Conservation (phyloP, 2,797 vertebrate species). For the Girardinus metallicus region DNA sequence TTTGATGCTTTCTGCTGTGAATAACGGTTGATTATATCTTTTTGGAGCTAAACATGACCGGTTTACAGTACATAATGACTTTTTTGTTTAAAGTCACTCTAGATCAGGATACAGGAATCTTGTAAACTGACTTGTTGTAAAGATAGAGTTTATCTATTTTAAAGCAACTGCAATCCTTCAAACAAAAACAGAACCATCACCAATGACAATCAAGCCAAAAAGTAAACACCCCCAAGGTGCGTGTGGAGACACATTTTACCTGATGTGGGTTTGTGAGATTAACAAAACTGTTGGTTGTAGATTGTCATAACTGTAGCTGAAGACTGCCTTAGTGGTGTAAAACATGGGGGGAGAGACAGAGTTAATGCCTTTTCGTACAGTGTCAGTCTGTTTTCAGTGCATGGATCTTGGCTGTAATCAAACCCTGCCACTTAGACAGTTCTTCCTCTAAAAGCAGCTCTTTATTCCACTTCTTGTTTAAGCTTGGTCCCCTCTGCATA, state of each 20-base stretch:
- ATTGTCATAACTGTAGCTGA: constrained; percentile 66
- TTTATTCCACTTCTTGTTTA: constrained; percentile 76
- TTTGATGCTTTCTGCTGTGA: not conserved
- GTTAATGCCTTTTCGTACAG: constrained; percentile 71
- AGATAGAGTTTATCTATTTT: constrained; percentile 2
- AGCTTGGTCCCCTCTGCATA: constrained; percentile 61
- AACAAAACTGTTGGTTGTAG: constrained; percentile 47
- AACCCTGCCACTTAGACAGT: constrained; percentile 79
- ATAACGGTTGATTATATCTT: not conserved
- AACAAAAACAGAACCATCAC: constrained; percentile 9
- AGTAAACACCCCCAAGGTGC: constrained; percentile 26
- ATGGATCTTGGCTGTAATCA: constrained; percentile 82
- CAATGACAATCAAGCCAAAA: constrained; percentile 18
- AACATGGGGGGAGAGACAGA: constrained; percentile 60
- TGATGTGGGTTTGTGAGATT: constrained; percentile 52
- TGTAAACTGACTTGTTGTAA: constrained; percentile 5
- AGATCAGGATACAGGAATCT: not conserved
- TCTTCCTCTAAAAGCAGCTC: constrained; percentile 76
- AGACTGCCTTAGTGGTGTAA: constrained; percentile 60
- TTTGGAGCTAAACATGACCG: not conserved
- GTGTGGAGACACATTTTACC: constrained; percentile 43
- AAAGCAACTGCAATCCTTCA: not conserved
- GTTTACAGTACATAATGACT: not conserved
- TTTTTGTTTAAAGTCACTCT: not conserved
- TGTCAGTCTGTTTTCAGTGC: constrained; percentile 73